Evolutionary conservation across 2,888 invertebrate genomes (phyloP).

Genomic region (Pycnomerus fuliginosus): DNA sequence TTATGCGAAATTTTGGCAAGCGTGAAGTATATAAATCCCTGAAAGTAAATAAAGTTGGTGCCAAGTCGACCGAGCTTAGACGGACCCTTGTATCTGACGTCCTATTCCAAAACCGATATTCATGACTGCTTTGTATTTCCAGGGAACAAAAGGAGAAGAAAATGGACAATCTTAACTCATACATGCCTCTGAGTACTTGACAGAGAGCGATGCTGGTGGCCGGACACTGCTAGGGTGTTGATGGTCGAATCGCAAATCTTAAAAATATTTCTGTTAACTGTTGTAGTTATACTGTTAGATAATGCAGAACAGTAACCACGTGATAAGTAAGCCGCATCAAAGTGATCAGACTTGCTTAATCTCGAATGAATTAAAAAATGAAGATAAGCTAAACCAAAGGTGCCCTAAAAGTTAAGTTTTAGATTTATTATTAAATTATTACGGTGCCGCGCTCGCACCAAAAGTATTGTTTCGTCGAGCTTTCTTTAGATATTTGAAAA

Average conservation of each 20-base stretch:
- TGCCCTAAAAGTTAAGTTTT: conserved; percentile 72
- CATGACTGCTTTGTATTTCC: conserved; percentile 12
- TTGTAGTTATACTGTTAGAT: conserved; percentile 49
- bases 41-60: too few species aligned
- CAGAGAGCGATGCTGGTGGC: conserved; percentile 59
- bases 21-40: too few species aligned
- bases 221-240: conserved; percentile 44
- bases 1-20: too few species aligned
- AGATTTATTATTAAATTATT: conserved; percentile 44
- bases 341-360: conserved; percentile 33
- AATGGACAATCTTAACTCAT: conserved; percentile 82
- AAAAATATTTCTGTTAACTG: conserved; percentile 49
- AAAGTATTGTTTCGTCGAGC: conserved; percentile 42
- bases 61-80: too few species aligned
- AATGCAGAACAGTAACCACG: conserved; percentile 46
- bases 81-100: too few species aligned
- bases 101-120: too few species aligned
- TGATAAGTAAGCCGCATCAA: conserved; percentile 46
- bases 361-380: conserved; percentile 34
- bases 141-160: conserved; percentile 81
- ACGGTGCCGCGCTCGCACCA: conserved; percentile 18
- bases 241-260: conserved; percentile 24
- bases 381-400: conserved; percentile 81
- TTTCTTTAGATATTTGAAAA: conserved; percentile 38
- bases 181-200: conserved; percentile 71